phyloP scores from a whole-genome alignment of 2,797 vertebrate species.

The Podarcis siculus region DNA sequence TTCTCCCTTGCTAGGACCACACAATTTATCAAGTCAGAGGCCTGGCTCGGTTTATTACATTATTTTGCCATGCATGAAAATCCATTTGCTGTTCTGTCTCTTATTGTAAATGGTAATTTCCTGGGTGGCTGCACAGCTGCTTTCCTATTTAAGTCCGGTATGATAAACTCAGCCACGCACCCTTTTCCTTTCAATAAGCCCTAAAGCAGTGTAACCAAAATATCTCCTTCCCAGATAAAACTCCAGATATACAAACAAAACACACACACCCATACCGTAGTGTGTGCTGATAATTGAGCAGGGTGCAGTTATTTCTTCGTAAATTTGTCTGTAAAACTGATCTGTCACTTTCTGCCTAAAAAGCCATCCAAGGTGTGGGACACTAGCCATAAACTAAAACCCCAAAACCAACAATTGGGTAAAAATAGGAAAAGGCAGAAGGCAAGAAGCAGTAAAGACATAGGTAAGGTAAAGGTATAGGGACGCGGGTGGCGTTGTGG shows the following conservation, averaged over 20 bases:
- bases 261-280: neutral
- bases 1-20: conserved; percentile 19
- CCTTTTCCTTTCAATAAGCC: conserved; percentile 19
- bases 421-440: neutral
- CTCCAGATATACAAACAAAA: neutral
- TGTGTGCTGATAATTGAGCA: neutral
- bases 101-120: conserved; percentile 71
- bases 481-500: too few relatives aligned
- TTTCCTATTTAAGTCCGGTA: conserved; percentile 51
- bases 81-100: conserved; percentile 65
- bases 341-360: neutral
- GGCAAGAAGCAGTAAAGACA: neutral
- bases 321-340: neutral
- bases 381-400: neutral
- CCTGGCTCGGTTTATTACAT: conserved; percentile 60
- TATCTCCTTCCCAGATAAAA: conserved; percentile 24
- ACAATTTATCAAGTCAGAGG: conserved; percentile 64
- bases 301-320: neutral
- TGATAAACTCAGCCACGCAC: conserved; percentile 31
- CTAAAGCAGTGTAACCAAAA: neutral
- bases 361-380: neutral
- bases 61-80: conserved; percentile 69
- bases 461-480: too few relatives aligned
- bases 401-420: neutral
- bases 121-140: conserved; percentile 65